Base-by-base conservation (phyloP, 2,797 vertebrate species). In the Premnoplex brunnescens region DNA sequence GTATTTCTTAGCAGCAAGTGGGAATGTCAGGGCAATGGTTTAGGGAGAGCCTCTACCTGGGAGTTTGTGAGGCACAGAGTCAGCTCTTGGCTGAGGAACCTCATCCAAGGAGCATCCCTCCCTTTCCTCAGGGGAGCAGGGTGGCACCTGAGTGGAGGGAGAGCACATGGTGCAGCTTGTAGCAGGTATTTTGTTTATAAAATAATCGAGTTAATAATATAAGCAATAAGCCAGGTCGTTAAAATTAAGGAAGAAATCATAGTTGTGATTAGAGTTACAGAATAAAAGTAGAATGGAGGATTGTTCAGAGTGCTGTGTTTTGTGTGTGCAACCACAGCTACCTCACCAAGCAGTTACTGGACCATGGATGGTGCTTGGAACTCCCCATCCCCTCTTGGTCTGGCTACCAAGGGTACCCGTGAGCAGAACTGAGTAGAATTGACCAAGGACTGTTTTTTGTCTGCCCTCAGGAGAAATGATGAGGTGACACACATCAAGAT, bases 401-500 rank as follows among this genome's bases (percentile, higher is more conserved):
- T 54, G 30, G 18, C 28, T 54, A 54, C 30, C 30, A 54, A 32
- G 52, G 52, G 32, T 32, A 12, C 28, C 28, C 12, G 19, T 18
- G 27, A 30, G 51, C 28, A 17, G 28, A 52, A 20, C 44, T 52
- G 18, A 32, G 52, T 54, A 54, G 52, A 20, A 54, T 54, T 54
- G 28, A 54, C 30, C 52, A 32, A 54, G 18, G 28, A 30, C 4
- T 52, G 7, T 18, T 32, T 32, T 54, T 54, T 73, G 28, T 39
- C 19, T 79, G 16, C 51, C 39, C 63, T 6, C 95, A 99, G 99
- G 93, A 97, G 98, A 41, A 98, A 98, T 2, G 97, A 99, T 49
- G 99, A 99, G 97, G 99, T 99, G 97, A 99, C 99, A 3, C 99
- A 99, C 97, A 99, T 99, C 66, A 99, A 99, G 97, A 99, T 99